Conservation (phyloP, 2,797 vertebrate genomes). For the Menidia menidia region DNA sequence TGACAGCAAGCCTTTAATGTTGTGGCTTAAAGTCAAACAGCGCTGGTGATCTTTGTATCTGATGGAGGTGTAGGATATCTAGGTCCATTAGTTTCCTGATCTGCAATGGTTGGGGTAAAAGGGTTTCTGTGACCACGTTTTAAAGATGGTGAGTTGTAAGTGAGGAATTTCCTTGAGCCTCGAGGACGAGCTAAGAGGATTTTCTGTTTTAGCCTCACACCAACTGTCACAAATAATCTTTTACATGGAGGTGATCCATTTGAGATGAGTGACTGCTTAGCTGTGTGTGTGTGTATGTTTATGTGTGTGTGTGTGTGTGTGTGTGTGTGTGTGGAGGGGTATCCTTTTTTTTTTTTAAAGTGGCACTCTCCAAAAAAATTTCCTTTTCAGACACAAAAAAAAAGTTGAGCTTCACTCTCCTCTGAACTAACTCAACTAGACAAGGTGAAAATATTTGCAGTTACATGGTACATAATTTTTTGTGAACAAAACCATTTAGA, state of each 20-base stretch:
- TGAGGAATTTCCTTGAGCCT: conserved; percentile 26
- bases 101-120: conserved; percentile 8
- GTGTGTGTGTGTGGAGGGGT: conserved; percentile 5
- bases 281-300: too few relatives aligned
- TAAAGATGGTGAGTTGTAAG: conserved; percentile 20
- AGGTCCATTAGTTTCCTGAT: neutral
- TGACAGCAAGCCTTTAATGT: conserved; percentile 30
- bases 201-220: conserved; percentile 73
- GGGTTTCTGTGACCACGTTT: conserved; percentile 37
- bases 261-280: conserved; percentile 8
- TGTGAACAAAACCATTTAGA: conserved; percentile 10
- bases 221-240: conserved; percentile 70
- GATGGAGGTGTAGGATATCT: neutral
- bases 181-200: conserved; percentile 68
- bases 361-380: neutral
- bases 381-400: neutral
- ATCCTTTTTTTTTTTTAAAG: neutral
- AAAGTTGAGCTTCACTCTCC: neutral
- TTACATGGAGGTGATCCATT: conserved; percentile 70
- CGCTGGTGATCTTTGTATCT: neutral
- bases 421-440: neutral
- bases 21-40: neutral
- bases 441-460: neutral
- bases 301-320: too few relatives aligned
- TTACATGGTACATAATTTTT: neutral